Conservation (phyloP, 2,888 invertebrate genomes). For the Lordiphosa andalusiaca region DNA sequence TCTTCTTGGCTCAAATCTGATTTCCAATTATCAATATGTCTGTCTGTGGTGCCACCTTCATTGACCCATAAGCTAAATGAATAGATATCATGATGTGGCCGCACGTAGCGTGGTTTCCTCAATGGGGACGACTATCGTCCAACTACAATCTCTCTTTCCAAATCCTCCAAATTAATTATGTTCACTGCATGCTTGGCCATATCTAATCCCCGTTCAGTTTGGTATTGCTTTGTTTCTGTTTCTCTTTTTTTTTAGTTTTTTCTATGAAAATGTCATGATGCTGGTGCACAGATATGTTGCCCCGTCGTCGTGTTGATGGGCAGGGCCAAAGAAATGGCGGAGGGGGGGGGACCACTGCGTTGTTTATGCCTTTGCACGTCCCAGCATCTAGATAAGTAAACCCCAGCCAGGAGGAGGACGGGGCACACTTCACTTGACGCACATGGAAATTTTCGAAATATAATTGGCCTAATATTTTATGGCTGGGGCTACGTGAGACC, state of each 20-base stretch:
- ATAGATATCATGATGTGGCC: constrained; percentile 37
- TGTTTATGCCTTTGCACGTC: constrained; percentile 64
- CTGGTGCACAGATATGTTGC: constrained; percentile 42
- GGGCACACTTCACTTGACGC: constrained; percentile 55
- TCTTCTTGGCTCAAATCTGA: no score
- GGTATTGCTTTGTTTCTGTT: not conserved
- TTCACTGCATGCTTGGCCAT: constrained; percentile 27
- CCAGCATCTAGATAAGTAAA: constrained; percentile 58
- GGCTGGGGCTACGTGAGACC: constrained; percentile 49
- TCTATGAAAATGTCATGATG: constrained; percentile 35
- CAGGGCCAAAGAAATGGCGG: constrained; percentile 20
- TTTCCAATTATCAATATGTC: constrained; percentile 44
- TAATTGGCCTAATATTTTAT: constrained; percentile 73
- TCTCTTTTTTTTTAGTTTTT: constrained; percentile 7
- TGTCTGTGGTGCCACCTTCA: constrained; percentile 25
- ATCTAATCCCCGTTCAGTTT: not conserved
- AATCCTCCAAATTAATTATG: constrained; percentile 69
- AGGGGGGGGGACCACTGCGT: constrained; percentile 12
- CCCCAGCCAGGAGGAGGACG: constrained; percentile 8
- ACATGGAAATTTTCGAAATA: constrained; percentile 68
- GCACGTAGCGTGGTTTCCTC: constrained; percentile 18
- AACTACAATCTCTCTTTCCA: constrained; percentile 46
- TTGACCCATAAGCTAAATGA: constrained; percentile 56
- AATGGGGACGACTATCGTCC: constrained; percentile 43
- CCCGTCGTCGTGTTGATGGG: not conserved